Evolutionary conservation across 2,888 invertebrate genomes (phyloP).

Genomic region (Graphium colonna): DNA sequence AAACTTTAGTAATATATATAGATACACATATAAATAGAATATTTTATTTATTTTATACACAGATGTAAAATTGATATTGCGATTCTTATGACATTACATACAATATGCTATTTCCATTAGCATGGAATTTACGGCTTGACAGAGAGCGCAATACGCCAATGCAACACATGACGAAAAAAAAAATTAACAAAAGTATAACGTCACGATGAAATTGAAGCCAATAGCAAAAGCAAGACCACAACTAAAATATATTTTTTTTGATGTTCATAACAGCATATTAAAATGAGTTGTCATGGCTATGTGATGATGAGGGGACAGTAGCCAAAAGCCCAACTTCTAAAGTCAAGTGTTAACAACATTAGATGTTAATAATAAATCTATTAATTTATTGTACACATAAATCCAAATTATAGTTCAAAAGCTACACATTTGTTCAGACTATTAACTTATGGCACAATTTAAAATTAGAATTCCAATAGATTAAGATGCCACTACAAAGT

Average conservation of each 20-base stretch:
- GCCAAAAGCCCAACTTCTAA: too few species aligned
- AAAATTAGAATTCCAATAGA: too few species aligned
- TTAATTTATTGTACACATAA: too few species aligned
- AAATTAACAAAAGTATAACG: background rate
- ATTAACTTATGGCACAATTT: too few species aligned
- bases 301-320: background rate
- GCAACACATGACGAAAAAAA: conserved; percentile 7
- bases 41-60: background rate
- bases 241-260: conserved; percentile 20
- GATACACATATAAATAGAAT: conserved; percentile 7
- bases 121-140: background rate
- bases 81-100: background rate
- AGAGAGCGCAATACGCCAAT: conserved; percentile 5
- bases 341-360: too few species aligned
- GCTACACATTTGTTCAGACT: too few species aligned
- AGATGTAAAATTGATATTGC: background rate
- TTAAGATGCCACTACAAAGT: too few species aligned
- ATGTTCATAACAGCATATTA: too few species aligned
- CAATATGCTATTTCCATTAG: background rate
- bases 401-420: too few species aligned
- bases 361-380: too few species aligned
- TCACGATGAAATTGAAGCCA: conserved; percentile 31
- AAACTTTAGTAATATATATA: conserved; percentile 23
- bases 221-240: conserved; percentile 37
- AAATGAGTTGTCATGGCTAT: conserved; percentile 6